Conservation (phyloP, 2,797 vertebrate genomes). For the Myotis findleyi region DNA sequence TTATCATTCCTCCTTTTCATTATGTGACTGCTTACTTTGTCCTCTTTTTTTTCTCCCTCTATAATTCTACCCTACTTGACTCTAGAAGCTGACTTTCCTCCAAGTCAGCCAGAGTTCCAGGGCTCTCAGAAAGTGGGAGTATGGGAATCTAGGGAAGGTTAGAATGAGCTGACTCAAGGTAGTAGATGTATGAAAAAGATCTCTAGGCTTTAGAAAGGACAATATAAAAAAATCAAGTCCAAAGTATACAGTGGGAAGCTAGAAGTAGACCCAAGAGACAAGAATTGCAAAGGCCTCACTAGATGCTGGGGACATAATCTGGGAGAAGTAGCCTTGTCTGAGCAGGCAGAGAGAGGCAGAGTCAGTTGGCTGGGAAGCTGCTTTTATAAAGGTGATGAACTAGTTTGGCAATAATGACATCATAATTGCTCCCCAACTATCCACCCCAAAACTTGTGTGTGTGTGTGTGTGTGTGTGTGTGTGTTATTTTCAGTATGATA, state of each 20-base stretch:
- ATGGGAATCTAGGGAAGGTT: neutral
- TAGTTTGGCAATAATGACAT: neutral
- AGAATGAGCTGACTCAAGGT: neutral
- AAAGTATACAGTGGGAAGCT: neutral
- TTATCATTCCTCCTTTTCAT: neutral
- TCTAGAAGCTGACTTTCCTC: neutral
- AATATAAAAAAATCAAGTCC: neutral
- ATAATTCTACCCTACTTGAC: neutral
- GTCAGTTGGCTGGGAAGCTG: neutral
- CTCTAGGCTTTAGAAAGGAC: neutral
- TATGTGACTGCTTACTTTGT: neutral
- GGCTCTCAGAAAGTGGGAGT: neutral
- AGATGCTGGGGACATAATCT: neutral
- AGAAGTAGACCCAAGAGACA: neutral
- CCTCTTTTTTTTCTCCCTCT: neutral
- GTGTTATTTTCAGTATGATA: conserved; percentile 8
- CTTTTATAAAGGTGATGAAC: neutral
- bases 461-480: accelerated
- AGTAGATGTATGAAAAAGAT: neutral
- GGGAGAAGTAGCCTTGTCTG: neutral
- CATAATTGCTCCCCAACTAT: neutral
- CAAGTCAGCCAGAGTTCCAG: neutral
- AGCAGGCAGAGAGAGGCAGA: neutral
- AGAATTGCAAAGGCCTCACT: neutral
- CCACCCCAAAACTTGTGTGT: neutral